Base-by-base conservation (phyloP, 2,797 vertebrate species). In the Poeciliopsis infans region DNA sequence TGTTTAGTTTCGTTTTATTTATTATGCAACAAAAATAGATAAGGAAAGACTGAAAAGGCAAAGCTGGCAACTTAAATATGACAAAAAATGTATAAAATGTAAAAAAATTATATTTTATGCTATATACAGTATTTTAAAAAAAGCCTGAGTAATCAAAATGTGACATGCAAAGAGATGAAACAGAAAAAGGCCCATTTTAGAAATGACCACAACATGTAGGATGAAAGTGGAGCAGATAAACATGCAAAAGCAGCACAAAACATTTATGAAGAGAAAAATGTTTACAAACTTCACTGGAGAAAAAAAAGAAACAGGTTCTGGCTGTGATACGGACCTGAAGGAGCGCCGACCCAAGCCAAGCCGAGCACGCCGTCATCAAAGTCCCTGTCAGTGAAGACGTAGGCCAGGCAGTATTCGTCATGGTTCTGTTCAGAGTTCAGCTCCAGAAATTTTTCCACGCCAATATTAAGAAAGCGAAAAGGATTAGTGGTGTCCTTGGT, bases 361-460 rank as follows among this genome's bases (percentile, higher is more conserved):
- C 98, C 98, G 74, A 99, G 96, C 16, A 99, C 98, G 0, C 98
- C 98, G 74, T 99, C 98, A 85, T 99, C 98, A 93, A 99, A 99
- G 92, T 99, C 98, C 81, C 98, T 94, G 92, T 99, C 98, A 12
- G 97, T 98, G 92, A 99, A 99, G 83, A 99, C 97, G 75, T 99
- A 99, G 81, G 98, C 98, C 86, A 99, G 95, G 91, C 98, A 99
- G 92, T 99, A 99, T 86, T 98, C 97, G 74, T 99, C 96, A 11
- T 99, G 98, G 91, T 99, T 99, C 95, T 99, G 98, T 76, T 99
- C 98, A 0, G 98, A 99, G 92, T 99, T 99, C n/a, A 99, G 95
- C 85, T 99, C 98, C 92, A 99, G 94, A 89, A 99, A 99, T 92
- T 98, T 99, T 87, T 99, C 98, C 91, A 99, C 98, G 15, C 98